These are phyloP conservation scores for Zapus hudsonius DNA, from an alignment of 2,113 vertebrate species.

Conservation along the genomic window DNA sequence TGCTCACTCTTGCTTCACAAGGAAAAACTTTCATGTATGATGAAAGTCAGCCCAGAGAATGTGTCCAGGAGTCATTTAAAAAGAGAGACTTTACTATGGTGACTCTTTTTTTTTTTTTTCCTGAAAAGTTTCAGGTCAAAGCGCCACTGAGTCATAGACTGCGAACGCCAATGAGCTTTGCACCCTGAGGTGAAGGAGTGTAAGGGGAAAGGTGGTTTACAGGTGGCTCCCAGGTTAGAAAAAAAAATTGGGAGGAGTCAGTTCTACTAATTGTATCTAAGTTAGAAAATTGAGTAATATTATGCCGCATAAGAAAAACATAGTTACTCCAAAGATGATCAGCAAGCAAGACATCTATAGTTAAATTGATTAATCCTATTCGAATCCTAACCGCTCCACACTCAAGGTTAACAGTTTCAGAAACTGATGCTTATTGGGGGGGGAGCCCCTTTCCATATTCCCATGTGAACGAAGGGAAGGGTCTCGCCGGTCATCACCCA, in stretches of 20 bases:
- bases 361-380: slow-evolving; percentile 15
- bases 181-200: slow-evolving; percentile 50
- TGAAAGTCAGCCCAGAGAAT: slow-evolving; percentile 26
- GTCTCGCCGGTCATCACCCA: slow-evolving; percentile 22
- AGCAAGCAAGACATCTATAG: not conserved
- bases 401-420: slow-evolving; percentile 44
- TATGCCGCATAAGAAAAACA: not conserved
- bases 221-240: slow-evolving; percentile 66
- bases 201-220: slow-evolving; percentile 51
- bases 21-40: slow-evolving; percentile 61
- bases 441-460: not conserved
- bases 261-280: not conserved
- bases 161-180: slow-evolving; percentile 57
- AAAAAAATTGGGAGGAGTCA: slow-evolving; percentile 60
- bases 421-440: slow-evolving; percentile 9
- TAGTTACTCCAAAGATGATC: not conserved
- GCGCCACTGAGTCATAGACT: slow-evolving; percentile 27
- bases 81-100: slow-evolving; percentile 31
- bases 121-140: slow-evolving; percentile 44
- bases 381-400: slow-evolving; percentile 36
- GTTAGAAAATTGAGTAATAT: slow-evolving; percentile 5
- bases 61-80: slow-evolving; percentile 43
- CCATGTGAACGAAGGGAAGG: not conserved
- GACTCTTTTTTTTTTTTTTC: not conserved
- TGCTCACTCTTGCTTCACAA: slow-evolving; percentile 67